Conservation (phyloP, 2,113 vertebrate species). For the Tachysurus vachellii region DNA sequence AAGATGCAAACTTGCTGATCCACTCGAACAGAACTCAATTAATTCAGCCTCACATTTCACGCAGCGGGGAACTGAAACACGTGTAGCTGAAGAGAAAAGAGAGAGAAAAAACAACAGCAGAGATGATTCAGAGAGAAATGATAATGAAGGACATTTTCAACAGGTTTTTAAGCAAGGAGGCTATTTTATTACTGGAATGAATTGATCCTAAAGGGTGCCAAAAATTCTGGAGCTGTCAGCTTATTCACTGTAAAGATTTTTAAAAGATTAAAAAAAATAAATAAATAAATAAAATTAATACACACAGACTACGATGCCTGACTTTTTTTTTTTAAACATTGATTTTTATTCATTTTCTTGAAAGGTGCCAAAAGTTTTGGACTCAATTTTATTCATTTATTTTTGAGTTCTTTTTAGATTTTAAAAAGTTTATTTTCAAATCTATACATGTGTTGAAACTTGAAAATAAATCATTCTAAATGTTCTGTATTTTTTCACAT, state of each 20-base stretch:
- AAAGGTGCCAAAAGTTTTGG: background rate
- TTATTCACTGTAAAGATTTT: background rate
- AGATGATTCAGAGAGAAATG: background rate
- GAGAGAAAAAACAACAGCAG: background rate
- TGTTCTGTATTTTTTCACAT: too few relatives aligned
- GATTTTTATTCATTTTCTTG: background rate
- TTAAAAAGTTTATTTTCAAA: background rate
- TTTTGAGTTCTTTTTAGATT: background rate
- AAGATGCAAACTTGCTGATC: slow-evolving; percentile 98
- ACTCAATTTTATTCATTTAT: background rate
- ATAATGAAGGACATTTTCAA: background rate
- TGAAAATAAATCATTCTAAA: too few relatives aligned
- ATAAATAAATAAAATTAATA: too few relatives aligned
- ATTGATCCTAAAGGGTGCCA: background rate
- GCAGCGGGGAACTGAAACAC: background rate
- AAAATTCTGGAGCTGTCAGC: background rate
- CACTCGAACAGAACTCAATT: slow-evolving; percentile 94
- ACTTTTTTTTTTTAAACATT: background rate
- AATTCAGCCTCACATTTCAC: slow-evolving; percentile 77
- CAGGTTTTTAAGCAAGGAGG: background rate
- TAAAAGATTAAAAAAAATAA: background rate
- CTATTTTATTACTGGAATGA: background rate
- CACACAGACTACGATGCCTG: too few relatives aligned
- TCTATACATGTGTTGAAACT: background rate
- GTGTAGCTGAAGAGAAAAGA: background rate